Base-by-base conservation (phyloP, 2,888 invertebrate species). In the Pheosia gnoma region DNA sequence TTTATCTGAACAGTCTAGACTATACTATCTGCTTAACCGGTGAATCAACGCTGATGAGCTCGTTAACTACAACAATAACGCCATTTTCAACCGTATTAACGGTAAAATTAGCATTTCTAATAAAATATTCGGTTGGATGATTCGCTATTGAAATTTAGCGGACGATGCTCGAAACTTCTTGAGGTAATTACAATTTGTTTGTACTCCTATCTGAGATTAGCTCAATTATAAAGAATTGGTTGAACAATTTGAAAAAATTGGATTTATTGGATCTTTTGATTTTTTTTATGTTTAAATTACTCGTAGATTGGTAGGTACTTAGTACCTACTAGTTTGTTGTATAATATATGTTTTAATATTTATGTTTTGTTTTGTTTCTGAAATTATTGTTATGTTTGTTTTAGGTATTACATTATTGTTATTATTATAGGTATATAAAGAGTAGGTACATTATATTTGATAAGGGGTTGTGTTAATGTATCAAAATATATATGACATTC, bases 71-170 rank as follows among this genome's bases (percentile, higher is more conserved):
- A 45, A 70, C 65, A 72, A 72, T 63, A 57, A 70, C 54, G 25
- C 41, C 41, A 2, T 66, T 70, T 70, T 58, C 13, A 13, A 56
- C 58, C 57, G 65, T 70, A 74, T 68, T 75, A 63, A 66, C 63
- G 11, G 61, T 62, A 4, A 62, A 73, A 75, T 71, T 67, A 63
- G 63, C 63, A 71, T 65, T 71, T 74, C 63, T 65, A 63, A 68
- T 69, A 64, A 61, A 52, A 64, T 60, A 59, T 75, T 75, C 60
- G 13, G 53, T 57, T 49, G 51, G 55, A 61, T 56, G 58, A 67
- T 47, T 47, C 57, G 58, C 67, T 60, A 62, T 67, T 62, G 61
- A 52, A 65, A 61, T 63, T 64, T 57, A 65, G 58, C 65, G 60
- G 57, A 65, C 59, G 54, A 37, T 59, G 53, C 49, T 10, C 25